phyloP scores from a whole-genome alignment of 2,113 vertebrate species.

The Chloropsis hardwickii region DNA sequence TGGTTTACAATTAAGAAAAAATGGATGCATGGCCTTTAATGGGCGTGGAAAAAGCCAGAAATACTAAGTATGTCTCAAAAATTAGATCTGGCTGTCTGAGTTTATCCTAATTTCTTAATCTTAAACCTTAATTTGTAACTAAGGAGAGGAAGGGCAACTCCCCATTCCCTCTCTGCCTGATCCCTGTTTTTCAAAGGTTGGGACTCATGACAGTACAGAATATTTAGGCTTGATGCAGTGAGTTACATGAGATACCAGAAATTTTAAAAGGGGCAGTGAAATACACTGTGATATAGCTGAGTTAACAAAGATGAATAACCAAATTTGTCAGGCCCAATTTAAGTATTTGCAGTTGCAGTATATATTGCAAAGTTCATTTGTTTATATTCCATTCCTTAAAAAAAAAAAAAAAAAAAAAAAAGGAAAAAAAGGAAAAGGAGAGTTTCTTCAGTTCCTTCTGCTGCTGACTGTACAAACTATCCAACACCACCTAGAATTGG shows the following conservation, averaged over 20 bases:
- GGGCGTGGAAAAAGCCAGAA: background rate
- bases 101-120: background rate
- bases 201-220: background rate
- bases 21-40: background rate
- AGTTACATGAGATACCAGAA: background rate
- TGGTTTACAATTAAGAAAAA: background rate
- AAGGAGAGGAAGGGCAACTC: background rate
- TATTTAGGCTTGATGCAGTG: background rate
- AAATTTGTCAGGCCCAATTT: background rate
- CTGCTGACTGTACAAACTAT: background rate
- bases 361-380: background rate
- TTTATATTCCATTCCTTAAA: background rate
- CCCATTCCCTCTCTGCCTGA: background rate
- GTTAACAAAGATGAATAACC: background rate
- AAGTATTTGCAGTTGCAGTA: background rate
- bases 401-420: background rate
- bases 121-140: background rate
- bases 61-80: background rate
- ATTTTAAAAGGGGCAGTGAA: background rate
- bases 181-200: background rate
- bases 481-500: background rate
- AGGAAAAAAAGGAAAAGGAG: rapidly evolving
- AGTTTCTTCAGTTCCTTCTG: background rate
- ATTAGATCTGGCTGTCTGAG: background rate
- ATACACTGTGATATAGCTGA: background rate